These are phyloP conservation scores for Orientallactaga bullata DNA, from an alignment of 2,113 vertebrate species.

Conservation along the genomic window DNA sequence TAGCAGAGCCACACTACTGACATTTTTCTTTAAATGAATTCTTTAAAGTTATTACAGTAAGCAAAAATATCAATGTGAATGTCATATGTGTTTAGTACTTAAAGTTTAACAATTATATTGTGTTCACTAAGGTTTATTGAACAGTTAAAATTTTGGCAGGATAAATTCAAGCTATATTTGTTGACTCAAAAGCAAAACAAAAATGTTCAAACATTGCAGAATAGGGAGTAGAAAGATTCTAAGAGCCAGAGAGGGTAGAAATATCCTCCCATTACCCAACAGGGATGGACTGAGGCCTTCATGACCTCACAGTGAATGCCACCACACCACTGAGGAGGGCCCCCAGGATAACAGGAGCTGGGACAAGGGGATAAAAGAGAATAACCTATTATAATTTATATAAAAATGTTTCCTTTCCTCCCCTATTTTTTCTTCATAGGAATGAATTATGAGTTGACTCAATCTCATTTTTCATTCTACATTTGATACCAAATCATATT, in stretches of 20 bases:
- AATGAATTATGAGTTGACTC: background rate
- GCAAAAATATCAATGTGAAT: background rate
- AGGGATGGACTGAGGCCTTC: too few relatives aligned
- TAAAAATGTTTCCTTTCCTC: background rate
- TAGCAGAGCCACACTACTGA: background rate
- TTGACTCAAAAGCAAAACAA: conserved; percentile 9
- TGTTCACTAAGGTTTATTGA: background rate
- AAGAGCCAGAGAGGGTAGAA: too few relatives aligned
- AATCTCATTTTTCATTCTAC: background rate
- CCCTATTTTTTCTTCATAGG: background rate
- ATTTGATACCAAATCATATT: background rate
- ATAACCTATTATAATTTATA: too few relatives aligned
- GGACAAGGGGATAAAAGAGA: too few relatives aligned
- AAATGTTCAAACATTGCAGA: too few relatives aligned
- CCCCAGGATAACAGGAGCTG: too few relatives aligned
- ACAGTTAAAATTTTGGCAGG: background rate
- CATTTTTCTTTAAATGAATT: conserved; percentile 10
- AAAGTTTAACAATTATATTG: conserved; percentile 23
- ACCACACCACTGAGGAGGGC: too few relatives aligned
- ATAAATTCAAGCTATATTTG: background rate
- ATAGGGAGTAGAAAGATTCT: too few relatives aligned
- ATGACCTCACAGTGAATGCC: too few relatives aligned
- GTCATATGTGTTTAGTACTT: background rate
- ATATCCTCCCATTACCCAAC: too few relatives aligned
- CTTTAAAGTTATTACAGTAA: background rate